Conservation (phyloP, 2,113 vertebrate species). For the Heloderma charlesbogerti region DNA sequence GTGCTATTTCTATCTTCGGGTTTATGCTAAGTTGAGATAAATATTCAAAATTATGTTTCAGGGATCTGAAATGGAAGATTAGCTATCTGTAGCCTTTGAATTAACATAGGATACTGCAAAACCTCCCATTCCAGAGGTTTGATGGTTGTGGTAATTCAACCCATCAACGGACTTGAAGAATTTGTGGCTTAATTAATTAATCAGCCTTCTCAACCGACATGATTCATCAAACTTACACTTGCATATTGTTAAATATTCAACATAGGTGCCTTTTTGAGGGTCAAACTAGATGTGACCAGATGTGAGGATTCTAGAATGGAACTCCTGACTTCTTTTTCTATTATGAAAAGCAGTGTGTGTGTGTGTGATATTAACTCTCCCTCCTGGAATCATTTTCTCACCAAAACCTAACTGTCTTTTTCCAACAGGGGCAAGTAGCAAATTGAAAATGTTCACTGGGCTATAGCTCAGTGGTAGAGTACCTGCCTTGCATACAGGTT, state of each 20-base stretch:
- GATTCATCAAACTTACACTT: background rate
- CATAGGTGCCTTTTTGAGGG: background rate
- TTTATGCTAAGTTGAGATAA: slow-evolving; percentile 64
- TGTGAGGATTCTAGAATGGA: background rate
- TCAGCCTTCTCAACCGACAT: background rate
- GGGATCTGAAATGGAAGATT: slow-evolving; percentile 31
- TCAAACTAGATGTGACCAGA: no score
- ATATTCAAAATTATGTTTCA: slow-evolving; percentile 63
- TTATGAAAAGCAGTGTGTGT: no score
- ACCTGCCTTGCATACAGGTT: no score
- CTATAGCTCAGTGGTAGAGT: no score
- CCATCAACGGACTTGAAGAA: background rate
- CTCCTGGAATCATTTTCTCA: no score
- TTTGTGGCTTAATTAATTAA: background rate
- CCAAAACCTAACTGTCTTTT: no score
- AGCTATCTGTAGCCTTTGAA: slow-evolving; percentile 18
- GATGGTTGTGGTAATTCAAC: background rate
- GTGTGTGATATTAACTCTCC: no score
- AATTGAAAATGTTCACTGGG: no score
- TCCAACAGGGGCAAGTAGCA: no score
- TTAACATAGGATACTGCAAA: background rate
- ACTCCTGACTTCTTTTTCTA: no score
- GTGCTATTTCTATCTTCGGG: slow-evolving; percentile 40
- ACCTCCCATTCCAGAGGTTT: background rate
- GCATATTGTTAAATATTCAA: background rate